Evolutionary conservation across 2,113 vertebrate species (phyloP).

Genomic region (Leucopsar rothschildi): DNA sequence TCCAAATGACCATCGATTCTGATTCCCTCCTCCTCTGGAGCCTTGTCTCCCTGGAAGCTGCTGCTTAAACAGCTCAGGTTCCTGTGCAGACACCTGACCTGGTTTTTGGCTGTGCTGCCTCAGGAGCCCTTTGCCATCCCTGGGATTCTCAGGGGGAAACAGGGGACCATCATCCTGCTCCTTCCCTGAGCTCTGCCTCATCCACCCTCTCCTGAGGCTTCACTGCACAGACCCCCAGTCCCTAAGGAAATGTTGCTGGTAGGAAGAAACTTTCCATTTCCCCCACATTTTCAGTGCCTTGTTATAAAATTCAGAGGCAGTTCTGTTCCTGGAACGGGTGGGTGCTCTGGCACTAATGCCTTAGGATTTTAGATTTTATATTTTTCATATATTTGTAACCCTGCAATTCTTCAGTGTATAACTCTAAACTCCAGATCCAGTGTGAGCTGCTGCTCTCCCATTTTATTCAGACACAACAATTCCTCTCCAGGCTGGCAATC

Average conservation of each 20-base stretch:
- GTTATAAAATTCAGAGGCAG: background rate
- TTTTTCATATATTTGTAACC: accelerated
- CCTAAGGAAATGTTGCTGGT: background rate
- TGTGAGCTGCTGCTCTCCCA: background rate
- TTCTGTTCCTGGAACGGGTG: accelerated
- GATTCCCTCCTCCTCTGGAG: accelerated
- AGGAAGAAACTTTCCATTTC: accelerated
- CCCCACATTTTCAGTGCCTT: background rate
- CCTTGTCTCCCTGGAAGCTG: accelerated
- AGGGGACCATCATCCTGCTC: accelerated
- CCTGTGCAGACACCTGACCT: accelerated
- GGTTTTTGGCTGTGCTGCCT: accelerated
- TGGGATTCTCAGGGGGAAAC: accelerated
- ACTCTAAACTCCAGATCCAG: background rate
- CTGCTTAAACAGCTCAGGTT: accelerated
- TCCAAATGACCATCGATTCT: accelerated
- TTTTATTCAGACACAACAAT: background rate
- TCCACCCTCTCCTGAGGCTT: background rate
- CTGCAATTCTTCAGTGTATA: accelerated
- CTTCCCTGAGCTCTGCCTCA: accelerated
- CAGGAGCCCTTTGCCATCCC: background rate
- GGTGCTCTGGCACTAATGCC: background rate
- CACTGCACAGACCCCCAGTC: background rate
- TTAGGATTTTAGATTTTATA: background rate
- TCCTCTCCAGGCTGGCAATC: background rate